Conservation (phyloP, 35 echinoderm and acorn worm species). For the Patiria miniata region DNA sequence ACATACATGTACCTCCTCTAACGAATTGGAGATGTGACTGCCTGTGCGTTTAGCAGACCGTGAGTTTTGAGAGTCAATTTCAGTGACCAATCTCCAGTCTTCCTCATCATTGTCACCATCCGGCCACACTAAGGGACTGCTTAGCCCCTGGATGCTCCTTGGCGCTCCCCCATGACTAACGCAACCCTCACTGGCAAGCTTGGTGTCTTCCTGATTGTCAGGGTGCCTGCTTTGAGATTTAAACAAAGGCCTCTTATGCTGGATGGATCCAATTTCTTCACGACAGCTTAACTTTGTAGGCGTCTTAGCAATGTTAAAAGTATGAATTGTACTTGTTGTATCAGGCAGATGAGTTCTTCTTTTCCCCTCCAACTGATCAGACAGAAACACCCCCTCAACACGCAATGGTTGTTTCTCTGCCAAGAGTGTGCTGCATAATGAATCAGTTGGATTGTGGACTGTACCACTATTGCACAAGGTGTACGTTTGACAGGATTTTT, state of each 20-base stretch:
- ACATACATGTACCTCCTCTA: not conserved
- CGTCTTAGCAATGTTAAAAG: not conserved
- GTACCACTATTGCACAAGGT: not conserved
- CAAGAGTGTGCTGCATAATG: not conserved
- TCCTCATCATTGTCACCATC: not conserved
- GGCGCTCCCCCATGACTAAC: not conserved
- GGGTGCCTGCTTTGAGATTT: too few species aligned
- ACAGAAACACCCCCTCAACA: not conserved
- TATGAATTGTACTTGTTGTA: not conserved
- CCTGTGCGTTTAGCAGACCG: not conserved
- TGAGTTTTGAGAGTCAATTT: not conserved
- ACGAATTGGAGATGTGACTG: not conserved
- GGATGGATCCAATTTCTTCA: not conserved
- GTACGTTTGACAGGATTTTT: not conserved
- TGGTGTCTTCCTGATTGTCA: not conserved
- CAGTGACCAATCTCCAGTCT: not conserved
- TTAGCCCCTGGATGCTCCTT: not conserved
- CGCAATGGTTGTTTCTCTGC: not conserved
- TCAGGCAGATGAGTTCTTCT: not conserved
- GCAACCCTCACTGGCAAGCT: not conserved
- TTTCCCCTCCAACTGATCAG: not conserved
- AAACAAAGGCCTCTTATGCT: not conserved
- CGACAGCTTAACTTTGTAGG: not conserved
- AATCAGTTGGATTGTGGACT: not conserved
- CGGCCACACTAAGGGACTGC: conserved; percentile 8